Percentiles rank a stretch among this genome's conserved stretches.
Evolutionary conservation across 2,888 invertebrate species (phyloP).

Genomic region (Trachelus stipa): DNA sequence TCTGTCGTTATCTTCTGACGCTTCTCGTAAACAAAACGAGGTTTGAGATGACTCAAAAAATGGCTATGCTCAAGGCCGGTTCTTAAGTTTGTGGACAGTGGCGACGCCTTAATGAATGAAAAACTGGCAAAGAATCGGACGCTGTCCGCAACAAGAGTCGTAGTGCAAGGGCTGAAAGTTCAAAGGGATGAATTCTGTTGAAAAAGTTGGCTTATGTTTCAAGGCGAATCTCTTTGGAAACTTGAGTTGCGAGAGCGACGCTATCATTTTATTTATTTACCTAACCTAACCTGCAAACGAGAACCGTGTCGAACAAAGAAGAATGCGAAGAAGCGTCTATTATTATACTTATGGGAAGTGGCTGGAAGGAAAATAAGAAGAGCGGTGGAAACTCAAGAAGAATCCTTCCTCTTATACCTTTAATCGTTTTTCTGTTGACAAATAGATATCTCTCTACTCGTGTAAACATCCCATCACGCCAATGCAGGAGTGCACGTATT

Average conservation of each 20-base stretch:
- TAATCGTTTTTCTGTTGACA: not conserved
- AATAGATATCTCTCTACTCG: not conserved
- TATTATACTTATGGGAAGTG: not conserved
- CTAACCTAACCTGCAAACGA: not conserved
- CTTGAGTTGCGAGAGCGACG: not conserved
- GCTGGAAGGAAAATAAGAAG: not conserved
- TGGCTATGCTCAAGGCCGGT: not conserved
- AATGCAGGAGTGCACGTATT: not conserved
- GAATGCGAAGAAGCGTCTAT: not conserved
- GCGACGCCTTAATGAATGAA: constrained; percentile 19
- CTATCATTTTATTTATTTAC: not conserved
- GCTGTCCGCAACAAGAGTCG: not conserved
- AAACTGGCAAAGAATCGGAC: constrained; percentile 22
- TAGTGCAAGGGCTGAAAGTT: not conserved
- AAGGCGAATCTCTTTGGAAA: not conserved
- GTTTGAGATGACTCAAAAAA: not conserved
- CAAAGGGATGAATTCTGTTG: not conserved
- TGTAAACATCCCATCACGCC: not conserved
- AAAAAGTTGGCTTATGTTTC: not conserved
- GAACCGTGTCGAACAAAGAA: not conserved
- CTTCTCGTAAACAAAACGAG: not conserved
- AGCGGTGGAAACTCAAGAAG: not conserved
- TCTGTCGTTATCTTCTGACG: not conserved
- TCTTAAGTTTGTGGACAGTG: not conserved
- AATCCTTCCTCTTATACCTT: not conserved